Evolutionary conservation across 2,797 vertebrate genomes (phyloP), one percentile per base, ranked within the genome.

Genomic region (Clamator glandarius): DNA sequence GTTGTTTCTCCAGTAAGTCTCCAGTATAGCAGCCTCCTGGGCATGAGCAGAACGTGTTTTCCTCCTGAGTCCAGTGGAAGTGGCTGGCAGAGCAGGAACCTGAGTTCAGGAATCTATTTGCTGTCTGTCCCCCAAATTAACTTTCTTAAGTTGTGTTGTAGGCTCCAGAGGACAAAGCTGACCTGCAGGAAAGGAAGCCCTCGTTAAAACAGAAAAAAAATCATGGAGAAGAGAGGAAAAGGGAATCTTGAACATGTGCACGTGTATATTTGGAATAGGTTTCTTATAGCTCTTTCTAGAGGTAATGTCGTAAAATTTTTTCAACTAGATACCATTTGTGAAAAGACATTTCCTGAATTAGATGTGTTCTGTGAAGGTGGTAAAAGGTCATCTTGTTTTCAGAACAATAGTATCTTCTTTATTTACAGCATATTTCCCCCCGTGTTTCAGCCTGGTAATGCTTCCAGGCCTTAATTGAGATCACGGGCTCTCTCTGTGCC

Each of bases 221-320:
- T 2, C 1, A 4, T 31, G n/a, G 6, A 1, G 16, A 36, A 31
- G 8, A 29, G 12, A 2, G 23, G 3, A 5, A 20, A 76, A 63
- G 36, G 18, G 12, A 11, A 7, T 52, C 51, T 50, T 72, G 24
- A 80, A 44, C 6, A 5, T 1, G 0, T 2, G 31, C 52, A 11
- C 19, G 2, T 28, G 10, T 10, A 3, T 41, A 10, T 63, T 91
- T 55, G 48, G 39, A 89, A 51, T 3, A n/a, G 9, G 3, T 68
- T 69, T 72, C 21, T 67, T 80, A 63, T 29, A 84, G 17, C n/a
- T 78, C 8, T 10, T 46, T 72, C 50, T 2, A 8, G 35, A 54
- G 31, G 9, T 44, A 57, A 41, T 4, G 6, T 29, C 39, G 12
- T 9, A 35, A 2, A 39, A 17, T 0, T 16, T 18, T 84, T 87